These are phyloP conservation scores for Conops quadrifasciatus DNA, from an alignment of 2,888 invertebrate species.

Conservation along the genomic window DNA sequence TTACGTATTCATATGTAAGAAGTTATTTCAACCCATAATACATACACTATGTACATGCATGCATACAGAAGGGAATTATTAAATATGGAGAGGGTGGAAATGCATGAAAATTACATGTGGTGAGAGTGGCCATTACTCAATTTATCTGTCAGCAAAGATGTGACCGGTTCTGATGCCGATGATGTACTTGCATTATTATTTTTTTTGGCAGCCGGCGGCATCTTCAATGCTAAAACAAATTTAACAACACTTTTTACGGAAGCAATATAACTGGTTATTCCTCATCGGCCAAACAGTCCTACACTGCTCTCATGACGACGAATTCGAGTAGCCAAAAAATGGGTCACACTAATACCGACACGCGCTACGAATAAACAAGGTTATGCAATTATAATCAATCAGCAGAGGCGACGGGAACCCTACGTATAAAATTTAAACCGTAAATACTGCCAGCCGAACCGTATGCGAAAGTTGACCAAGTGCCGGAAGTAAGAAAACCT, in stretches of 20 bases:
- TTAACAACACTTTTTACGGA: not conserved
- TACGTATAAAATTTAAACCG: not conserved
- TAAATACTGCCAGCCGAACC: not conserved
- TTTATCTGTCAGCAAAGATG: slow-evolving; percentile 23
- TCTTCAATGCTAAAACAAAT: slow-evolving; percentile 8
- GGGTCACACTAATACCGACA: slow-evolving; percentile 22
- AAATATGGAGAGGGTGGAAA: not conserved
- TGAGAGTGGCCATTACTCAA: slow-evolving; percentile 31
- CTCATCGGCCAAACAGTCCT: too few species aligned
- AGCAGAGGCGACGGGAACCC: not conserved
- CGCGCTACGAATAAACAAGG: not conserved
- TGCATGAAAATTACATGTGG: slow-evolving; percentile 37
- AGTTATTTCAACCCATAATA: too few species aligned
- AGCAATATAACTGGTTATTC: too few species aligned
- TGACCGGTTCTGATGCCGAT: slow-evolving; percentile 44
- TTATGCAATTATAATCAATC: slow-evolving; percentile 3
- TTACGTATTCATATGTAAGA: too few species aligned
- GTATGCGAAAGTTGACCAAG: not conserved
- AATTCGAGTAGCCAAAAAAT: slow-evolving; percentile 9
- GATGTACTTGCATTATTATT: slow-evolving; percentile 43
- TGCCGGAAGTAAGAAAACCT: slow-evolving; percentile 1
- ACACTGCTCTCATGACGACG: not conserved
- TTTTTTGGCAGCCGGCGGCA: slow-evolving; percentile 33
- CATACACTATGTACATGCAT: too few species aligned
- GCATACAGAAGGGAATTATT: too few species aligned